phyloP scores from a whole-genome alignment of 2,797 vertebrate genomes.

The Oreonectes daqikongensis region DNA sequence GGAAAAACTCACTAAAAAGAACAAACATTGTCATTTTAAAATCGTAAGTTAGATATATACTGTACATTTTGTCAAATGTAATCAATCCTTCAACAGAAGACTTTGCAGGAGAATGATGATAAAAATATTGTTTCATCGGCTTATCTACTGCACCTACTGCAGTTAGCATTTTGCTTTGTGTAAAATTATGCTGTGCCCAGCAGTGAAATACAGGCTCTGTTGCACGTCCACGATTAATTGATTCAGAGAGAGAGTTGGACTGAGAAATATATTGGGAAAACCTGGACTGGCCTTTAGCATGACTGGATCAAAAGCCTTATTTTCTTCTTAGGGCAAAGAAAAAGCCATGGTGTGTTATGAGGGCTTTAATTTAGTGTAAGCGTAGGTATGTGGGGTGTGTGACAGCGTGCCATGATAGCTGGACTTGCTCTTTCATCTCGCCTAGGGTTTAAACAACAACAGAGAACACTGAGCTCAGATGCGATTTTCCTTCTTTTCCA shows the following conservation, averaged over 20 bases:
- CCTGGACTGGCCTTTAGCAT: conserved; percentile 6
- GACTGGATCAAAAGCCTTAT: conserved; percentile 1
- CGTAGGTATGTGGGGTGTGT: not conserved
- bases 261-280: not conserved
- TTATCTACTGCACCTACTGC: no score
- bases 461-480: not conserved
- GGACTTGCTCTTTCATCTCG: conserved; percentile 23
- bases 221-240: not conserved
- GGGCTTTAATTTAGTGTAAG: not conserved
- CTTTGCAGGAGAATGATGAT: no score
- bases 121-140: no score
- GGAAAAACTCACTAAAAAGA: no score
- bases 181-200: not conserved
- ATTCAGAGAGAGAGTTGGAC: conserved; percentile 2
- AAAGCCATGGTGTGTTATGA: not conserved
- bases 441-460: conserved; percentile 3
- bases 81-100: no score
- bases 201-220: not conserved
- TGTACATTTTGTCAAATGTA: no score
- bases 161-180: not conserved
- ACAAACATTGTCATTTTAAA: no score
- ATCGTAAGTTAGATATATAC: no score
- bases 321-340: not conserved
- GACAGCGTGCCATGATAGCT: not conserved
- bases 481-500: not conserved